Percentiles rank a stretch among this genome's conserved stretches.
These are phyloP conservation scores for Stramonita haemastoma DNA, from an alignment of 2,888 invertebrate species.

Conservation along the genomic window DNA sequence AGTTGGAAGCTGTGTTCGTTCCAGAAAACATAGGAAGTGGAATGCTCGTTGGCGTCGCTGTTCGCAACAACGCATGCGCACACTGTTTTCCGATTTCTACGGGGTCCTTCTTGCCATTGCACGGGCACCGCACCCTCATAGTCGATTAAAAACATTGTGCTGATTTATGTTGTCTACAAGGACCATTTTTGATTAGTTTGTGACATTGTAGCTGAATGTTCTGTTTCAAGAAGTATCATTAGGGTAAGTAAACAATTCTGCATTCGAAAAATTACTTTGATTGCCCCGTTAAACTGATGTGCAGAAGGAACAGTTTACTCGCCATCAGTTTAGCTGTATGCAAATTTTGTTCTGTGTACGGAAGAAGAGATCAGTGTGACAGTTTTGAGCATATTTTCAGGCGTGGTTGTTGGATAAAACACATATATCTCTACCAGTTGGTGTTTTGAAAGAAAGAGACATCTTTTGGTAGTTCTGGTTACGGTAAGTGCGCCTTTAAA, in stretches of 20 bases:
- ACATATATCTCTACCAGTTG: neutral
- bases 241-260: constrained; percentile 38
- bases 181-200: constrained; percentile 42
- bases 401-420: neutral
- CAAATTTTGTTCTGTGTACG: constrained; percentile 41
- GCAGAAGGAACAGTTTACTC: neutral
- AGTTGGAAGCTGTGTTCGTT: too few species aligned
- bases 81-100: constrained; percentile 41
- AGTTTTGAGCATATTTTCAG: constrained; percentile 21
- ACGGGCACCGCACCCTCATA: constrained; percentile 46
- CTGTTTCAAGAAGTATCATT: constrained; percentile 38
- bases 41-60: constrained; percentile 37
- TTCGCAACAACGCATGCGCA: constrained; percentile 45
- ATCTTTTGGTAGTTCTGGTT: neutral
- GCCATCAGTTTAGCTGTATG: constrained; percentile 42
- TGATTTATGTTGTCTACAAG: constrained; percentile 40
- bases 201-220: constrained; percentile 39
- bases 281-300: neutral
- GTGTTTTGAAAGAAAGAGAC: neutral
- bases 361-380: constrained; percentile 33
- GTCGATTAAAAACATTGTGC: constrained; percentile 46
- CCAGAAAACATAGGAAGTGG: neutral
- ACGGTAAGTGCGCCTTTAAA: neutral
- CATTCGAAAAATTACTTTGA: neutral
- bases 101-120: constrained; percentile 39